phyloP scores from a whole-genome alignment of 2,113 vertebrate genomes.

The Crypturellus undulatus region DNA sequence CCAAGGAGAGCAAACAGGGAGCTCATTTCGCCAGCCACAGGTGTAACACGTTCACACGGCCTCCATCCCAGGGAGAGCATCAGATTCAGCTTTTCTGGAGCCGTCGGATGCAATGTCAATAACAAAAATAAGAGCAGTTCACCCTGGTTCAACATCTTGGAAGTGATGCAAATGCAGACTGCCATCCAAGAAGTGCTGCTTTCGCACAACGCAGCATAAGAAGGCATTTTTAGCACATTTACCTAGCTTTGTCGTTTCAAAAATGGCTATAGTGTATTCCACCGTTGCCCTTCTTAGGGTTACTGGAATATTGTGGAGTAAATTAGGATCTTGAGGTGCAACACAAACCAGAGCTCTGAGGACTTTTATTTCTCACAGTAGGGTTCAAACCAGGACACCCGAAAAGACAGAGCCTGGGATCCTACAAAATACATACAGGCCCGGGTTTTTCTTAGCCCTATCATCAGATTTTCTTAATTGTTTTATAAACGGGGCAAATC shows the following conservation, averaged over 20 bases:
- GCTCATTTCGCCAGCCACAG: background rate
- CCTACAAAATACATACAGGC: background rate
- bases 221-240: constrained; percentile 38
- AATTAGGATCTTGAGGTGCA: background rate
- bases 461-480: background rate
- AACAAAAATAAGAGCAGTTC: background rate
- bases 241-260: background rate
- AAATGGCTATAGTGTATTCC: background rate
- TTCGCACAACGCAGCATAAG: background rate
- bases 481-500: constrained; percentile 33
- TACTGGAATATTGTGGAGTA: background rate
- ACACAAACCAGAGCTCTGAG: background rate
- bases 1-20: background rate
- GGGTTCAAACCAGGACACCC: background rate
- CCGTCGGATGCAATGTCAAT: background rate
- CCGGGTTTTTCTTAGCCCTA: background rate
- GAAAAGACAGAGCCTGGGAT: background rate
- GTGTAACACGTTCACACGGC: background rate
- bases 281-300: background rate
- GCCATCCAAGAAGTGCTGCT: background rate
- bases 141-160: background rate
- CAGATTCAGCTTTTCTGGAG: background rate
- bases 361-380: background rate
- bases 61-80: background rate
- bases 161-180: constrained; percentile 41